These are phyloP conservation scores for Cephus pulcher DNA, from an alignment of 2,888 invertebrate species.

Conservation along the genomic window DNA sequence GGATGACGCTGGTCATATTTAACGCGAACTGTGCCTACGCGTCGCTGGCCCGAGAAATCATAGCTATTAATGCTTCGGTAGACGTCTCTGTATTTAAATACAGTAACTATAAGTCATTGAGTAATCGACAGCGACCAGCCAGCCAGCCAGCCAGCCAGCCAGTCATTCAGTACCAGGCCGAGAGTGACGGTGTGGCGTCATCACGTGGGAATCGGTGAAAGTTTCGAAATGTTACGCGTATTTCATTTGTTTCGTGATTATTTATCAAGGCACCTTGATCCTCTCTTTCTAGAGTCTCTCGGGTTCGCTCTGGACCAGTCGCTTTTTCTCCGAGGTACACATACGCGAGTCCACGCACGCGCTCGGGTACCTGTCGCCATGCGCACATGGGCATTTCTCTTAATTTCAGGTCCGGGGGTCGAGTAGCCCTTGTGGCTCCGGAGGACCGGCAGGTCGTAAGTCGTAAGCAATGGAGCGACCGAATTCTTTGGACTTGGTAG, in stretches of 20 bases:
- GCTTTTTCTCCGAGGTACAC: slow-evolving; percentile 21
- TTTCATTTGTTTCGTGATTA: slow-evolving; percentile 32
- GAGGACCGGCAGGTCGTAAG: background rate
- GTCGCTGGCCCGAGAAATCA: slow-evolving; percentile 36
- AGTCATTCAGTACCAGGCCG: slow-evolving; percentile 12
- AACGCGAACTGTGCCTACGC: slow-evolving; percentile 34
- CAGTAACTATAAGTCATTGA: slow-evolving; percentile 40
- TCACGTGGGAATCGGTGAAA: slow-evolving; percentile 44
- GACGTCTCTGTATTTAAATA: slow-evolving; percentile 34
- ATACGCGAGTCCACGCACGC: slow-evolving; percentile 12
- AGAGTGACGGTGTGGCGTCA: slow-evolving; percentile 31
- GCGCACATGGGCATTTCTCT: background rate
- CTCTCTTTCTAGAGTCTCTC: background rate
- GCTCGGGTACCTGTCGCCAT: slow-evolving; percentile 13
- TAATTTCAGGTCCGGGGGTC: background rate
- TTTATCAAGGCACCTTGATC: slow-evolving; percentile 18
- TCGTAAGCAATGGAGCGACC: slow-evolving; percentile 17
- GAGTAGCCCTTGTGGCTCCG: background rate
- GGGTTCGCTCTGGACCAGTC: slow-evolving; percentile 19
- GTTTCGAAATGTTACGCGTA: slow-evolving; percentile 33
- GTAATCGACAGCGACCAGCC: slow-evolving; percentile 35
- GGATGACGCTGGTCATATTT: slow-evolving; percentile 26
- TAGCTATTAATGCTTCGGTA: slow-evolving; percentile 35
- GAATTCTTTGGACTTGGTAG: slow-evolving; percentile 2
- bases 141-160: background rate